Base-by-base conservation (phyloP, 64 coral and sea anemone species). In the Porites lutea region DNA sequence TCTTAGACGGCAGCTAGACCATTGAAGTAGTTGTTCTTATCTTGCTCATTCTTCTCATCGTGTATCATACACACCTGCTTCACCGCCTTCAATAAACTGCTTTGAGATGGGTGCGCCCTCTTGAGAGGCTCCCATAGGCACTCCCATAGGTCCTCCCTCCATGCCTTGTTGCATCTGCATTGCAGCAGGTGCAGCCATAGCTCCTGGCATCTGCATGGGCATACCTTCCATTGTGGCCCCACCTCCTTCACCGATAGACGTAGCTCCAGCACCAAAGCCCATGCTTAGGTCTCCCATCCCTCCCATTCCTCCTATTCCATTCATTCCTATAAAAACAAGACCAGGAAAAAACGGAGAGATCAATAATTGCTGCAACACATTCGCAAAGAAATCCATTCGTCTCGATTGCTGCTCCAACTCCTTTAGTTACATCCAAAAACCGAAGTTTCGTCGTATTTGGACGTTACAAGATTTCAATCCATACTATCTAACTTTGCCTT, bases 251-350 rank as follows among this genome's bases (percentile, higher is more conserved):
- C 92, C 92, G 19, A 94, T 94, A 0, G 92, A 94, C 9, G 92
- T 94, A 12, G 92, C 88, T 16, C 92, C 92, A 12, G 92, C 92
- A 8, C 92, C 92, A 77, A 94, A 94, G 14, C 92, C 92, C 92
- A 94, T 94, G 65, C 92, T 94, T 14, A 94, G 87, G 60, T 94
- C 92, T 22, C 92, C 92, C 69, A 65, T 89, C 16, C 54, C 48
- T 44, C 72, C 90, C 53, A 82, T 74, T 19, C 90, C 92, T 47
- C 87, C 87, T n/a, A 94, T 51, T 16, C 48, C 46, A 22, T 61
- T 22, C 47, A 94, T 67, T 46, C 92, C 92, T 94, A 19, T 15
- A 1, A 16, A 10, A 69, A 10, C 48, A 50, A 16, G 46, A 48
- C 3, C 54, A 12, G 5, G 12, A 7, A 57, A 57, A 4, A 57